phyloP scores from a whole-genome alignment of 2,888 invertebrate species.

The Alloplasta piceator region DNA sequence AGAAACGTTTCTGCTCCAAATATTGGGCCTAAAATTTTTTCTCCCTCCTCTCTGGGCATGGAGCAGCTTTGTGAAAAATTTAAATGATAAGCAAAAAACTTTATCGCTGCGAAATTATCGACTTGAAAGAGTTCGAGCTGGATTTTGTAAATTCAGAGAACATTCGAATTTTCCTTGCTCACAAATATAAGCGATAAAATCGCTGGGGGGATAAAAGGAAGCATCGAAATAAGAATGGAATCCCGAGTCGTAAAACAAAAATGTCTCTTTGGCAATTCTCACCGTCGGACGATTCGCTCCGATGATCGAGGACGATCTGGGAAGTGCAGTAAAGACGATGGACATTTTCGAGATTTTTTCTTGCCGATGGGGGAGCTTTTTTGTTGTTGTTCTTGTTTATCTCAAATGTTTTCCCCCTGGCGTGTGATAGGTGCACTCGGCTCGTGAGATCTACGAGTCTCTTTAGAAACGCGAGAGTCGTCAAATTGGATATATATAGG shows the following conservation, averaged over 20 bases:
- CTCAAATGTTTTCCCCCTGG: conserved; percentile 45
- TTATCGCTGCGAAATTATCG: too few relatives aligned
- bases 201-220: too few relatives aligned
- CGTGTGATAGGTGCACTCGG: conserved; percentile 45
- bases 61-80: too few relatives aligned
- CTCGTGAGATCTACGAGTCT: conserved; percentile 51
- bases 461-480: conserved; percentile 56
- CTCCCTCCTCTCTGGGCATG: too few relatives aligned
- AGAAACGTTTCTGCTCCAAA: too few relatives aligned
- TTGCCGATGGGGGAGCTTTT: conserved; percentile 4
- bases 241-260: neutral
- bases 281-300: conserved; percentile 16
- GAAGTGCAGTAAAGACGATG: conserved; percentile 57
- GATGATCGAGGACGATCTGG: conserved; percentile 36
- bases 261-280: conserved; percentile 16
- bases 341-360: neutral
- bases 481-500: conserved; percentile 45
- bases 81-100: too few relatives aligned
- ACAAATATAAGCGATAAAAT: neutral
- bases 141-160: too few relatives aligned
- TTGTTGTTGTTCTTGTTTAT: conserved; percentile 26
- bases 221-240: neutral
- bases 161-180: neutral
- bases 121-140: too few relatives aligned
- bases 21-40: too few relatives aligned